These are phyloP conservation scores for Pangasius larnaudii DNA, from an alignment of 2,797 vertebrate species.

Conservation along the genomic window DNA sequence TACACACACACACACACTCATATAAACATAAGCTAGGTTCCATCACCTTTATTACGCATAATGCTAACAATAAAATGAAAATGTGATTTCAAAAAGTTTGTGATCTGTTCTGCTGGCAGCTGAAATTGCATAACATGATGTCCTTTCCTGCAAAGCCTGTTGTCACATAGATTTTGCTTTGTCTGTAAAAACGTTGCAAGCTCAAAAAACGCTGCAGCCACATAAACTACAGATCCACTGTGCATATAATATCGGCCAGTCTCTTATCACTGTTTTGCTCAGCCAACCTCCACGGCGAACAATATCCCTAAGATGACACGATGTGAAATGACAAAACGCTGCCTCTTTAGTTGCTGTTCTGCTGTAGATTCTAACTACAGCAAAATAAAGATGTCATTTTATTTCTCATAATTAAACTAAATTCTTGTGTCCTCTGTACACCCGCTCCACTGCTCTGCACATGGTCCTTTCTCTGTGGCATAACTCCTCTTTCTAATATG, in stretches of 20 bases:
- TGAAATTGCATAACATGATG: neutral
- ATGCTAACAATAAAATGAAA: neutral
- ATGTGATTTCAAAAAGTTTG: neutral
- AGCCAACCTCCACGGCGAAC: neutral
- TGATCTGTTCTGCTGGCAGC: neutral
- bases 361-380: neutral
- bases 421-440: neutral
- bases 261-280: neutral
- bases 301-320: neutral
- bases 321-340: no score
- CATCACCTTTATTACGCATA: neutral
- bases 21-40: neutral
- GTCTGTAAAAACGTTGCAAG: neutral
- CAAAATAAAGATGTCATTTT: neutral
- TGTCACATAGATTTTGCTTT: slow-evolving; percentile 14
- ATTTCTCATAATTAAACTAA: neutral
- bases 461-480: neutral
- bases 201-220: slow-evolving; percentile 4
- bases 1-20: no score
- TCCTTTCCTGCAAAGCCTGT: neutral
- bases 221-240: slow-evolving; percentile 2
- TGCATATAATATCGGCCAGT: neutral
- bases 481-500: neutral
- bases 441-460: neutral
- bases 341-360: neutral